phyloP scores from a whole-genome alignment of 2,797 vertebrate species.

The Atherinosoma microstoma region DNA sequence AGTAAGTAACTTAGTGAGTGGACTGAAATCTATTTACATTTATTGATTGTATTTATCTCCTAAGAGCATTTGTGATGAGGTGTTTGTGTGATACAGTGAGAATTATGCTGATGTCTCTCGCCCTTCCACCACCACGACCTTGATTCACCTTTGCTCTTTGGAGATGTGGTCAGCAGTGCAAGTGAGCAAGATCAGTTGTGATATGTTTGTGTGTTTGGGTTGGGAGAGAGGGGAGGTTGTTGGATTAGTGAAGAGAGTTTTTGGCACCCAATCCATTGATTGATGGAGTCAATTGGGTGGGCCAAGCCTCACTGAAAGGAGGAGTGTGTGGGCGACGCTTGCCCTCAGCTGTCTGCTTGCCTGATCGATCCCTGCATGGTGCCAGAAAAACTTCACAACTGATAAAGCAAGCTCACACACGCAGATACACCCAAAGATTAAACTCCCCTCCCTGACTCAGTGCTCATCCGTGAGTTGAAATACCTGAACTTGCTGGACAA shows the following conservation, averaged over 20 bases:
- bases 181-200: slow-evolving; percentile 43
- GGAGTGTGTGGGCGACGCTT: slow-evolving; percentile 64
- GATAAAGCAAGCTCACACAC: slow-evolving; percentile 57
- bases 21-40: slow-evolving; percentile 2
- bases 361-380: slow-evolving; percentile 59
- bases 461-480: slow-evolving; percentile 23
- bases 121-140: slow-evolving; percentile 19
- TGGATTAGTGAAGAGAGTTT: slow-evolving; percentile 64
- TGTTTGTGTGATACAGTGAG: slow-evolving; percentile 9
- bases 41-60: not conserved
- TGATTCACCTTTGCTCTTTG: slow-evolving; percentile 53
- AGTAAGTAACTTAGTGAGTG: slow-evolving; percentile 21
- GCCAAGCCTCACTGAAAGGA: slow-evolving; percentile 60
- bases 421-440: slow-evolving; percentile 47
- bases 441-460: slow-evolving; percentile 37
- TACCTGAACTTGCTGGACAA: slow-evolving; percentile 24
- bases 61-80: slow-evolving; percentile 13
- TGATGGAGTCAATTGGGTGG: slow-evolving; percentile 76
- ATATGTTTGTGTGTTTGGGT: slow-evolving; percentile 66
- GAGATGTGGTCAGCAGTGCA: slow-evolving; percentile 29
- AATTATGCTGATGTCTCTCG: slow-evolving; percentile 6
- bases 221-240: slow-evolving; percentile 46
- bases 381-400: slow-evolving; percentile 42
- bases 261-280: slow-evolving; percentile 77
- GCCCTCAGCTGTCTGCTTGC: slow-evolving; percentile 56